A percentile compares a stretch with the other conserved stretches of the same genome.
Conservation (phyloP, 1,140 invertebrate genomes). For the Luehdorfia chinensis region DNA sequence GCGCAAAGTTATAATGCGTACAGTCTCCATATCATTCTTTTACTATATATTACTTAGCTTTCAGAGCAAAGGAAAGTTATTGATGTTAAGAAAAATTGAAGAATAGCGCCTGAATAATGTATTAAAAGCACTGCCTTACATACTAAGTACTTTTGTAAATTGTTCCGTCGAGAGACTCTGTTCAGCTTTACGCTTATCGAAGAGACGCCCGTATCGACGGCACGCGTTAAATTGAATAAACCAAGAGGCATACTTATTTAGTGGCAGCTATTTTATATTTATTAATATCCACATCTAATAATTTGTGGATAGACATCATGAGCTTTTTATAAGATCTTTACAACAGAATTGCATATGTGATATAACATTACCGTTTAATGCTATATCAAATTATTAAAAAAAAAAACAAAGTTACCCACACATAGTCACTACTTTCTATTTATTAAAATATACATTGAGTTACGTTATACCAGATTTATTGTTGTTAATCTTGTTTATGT, state of each 20-base stretch:
- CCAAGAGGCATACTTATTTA: conserved; percentile 30
- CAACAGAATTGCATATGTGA: conserved; percentile 65
- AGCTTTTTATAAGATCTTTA: conserved; percentile 68
- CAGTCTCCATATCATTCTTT: conserved; percentile 60
- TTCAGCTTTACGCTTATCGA: conserved; percentile 27
- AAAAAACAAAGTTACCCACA: conserved; percentile 26
- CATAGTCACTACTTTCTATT: conserved; percentile 29
- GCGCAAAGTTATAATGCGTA: conserved; percentile 40
- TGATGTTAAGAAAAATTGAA: conserved; percentile 25
- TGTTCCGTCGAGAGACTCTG: conserved; percentile 39
- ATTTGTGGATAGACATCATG: conserved; percentile 44
- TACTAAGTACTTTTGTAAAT: conserved; percentile 49
- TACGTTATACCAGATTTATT: conserved; percentile 46
- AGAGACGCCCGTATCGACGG: conserved; percentile 41
- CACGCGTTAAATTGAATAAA: conserved; percentile 34
- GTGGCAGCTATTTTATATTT: conserved; percentile 47
- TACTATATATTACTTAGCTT: conserved; percentile 27
- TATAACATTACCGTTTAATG: conserved; percentile 39
- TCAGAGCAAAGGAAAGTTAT: conserved; percentile 20
- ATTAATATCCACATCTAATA: conserved; percentile 33
- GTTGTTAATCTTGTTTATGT: conserved; percentile 35
- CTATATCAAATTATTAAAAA: conserved; percentile 59
- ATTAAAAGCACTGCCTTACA: conserved; percentile 67
- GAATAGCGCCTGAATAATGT: conserved; percentile 44
- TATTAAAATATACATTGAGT: conserved; percentile 40